Conservation (phyloP, 2,797 vertebrate species). For the Sebastes oblongus region DNA sequence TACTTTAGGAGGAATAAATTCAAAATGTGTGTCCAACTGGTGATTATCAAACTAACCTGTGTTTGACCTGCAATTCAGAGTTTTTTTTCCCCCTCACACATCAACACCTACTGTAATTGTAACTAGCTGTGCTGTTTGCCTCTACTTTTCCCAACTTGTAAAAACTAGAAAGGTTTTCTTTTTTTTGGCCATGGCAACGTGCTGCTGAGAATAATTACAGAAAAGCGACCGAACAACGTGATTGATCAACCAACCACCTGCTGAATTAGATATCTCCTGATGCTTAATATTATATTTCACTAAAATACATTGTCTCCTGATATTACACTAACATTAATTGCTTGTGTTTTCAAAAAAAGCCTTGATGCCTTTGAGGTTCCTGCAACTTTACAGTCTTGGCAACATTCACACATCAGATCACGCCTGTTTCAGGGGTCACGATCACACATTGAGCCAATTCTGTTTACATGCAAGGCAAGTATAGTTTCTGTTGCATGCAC, state of each 20-base stretch:
- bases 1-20: not conserved
- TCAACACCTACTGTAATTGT: not conserved
- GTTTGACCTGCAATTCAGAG: not conserved
- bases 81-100: not conserved
- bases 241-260: slow-evolving; percentile 13
- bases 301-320: not conserved
- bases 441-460: not conserved
- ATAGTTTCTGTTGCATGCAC: not conserved
- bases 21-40: not conserved
- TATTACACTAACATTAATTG: not conserved
- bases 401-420: not conserved
- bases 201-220: slow-evolving; percentile 16
- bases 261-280: not conserved
- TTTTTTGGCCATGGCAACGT: not conserved
- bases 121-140: not conserved
- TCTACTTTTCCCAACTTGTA: not conserved
- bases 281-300: not conserved
- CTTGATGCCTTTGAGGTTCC: not conserved
- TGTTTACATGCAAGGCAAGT: not conserved
- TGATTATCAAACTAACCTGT: not conserved
- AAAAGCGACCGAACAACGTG: not conserved
- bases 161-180: not conserved
- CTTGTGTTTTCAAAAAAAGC: not conserved
- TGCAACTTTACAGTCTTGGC: not conserved
- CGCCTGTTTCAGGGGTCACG: not conserved